Base-by-base conservation (phyloP, 2,888 invertebrate genomes). In the Drosophila mayaguana region DNA sequence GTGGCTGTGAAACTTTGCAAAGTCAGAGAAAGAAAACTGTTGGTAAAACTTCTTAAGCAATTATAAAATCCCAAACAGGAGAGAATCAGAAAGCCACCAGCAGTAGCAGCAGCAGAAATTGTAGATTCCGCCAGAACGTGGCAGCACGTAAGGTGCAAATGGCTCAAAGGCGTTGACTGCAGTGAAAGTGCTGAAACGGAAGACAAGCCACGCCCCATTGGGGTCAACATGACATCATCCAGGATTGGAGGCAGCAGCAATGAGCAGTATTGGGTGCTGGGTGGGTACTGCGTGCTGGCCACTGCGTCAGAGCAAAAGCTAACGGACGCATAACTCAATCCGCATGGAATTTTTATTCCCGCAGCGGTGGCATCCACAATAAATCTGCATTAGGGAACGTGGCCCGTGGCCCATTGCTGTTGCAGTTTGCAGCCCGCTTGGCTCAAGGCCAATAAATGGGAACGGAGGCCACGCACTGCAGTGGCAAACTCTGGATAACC, bases 331-430 rank as follows among this genome's bases (percentile, higher is more conserved):
- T 85, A 87, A 84, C 80, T 87, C 85, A 87, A 85, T 85, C 84
- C 85, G 88, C 88, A 88, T 85, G 87, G 87, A 87, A 84, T 84
- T 84, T 84, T 84, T 85, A 85, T 88, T 78, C 88, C 85, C 88
- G 85, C 85, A 80, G 87, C 84, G 82, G 84, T 80, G 87, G 84
- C 82, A 84, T 78, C 72, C 81, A 86, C 83, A 83, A 86, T 86
- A 86, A 86, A 86, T 86, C 86, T 86, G 86, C 88, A 86, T 86
- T 86, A 88, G 86, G 65, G 68, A 50, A 45, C 56, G 40, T 53
- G 48, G 40, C 22, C 53, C 40, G 16, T 43, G 40, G 36, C 20
- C 53, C 40, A 20, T 20, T 50, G 50, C 50, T 14, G 50, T 43
- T 68, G 61, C 55, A 57, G 57, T 54, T 42, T 45, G 64, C 40